phyloP scores from a whole-genome alignment of 2,888 invertebrate species.

The Eudemis profundana region DNA sequence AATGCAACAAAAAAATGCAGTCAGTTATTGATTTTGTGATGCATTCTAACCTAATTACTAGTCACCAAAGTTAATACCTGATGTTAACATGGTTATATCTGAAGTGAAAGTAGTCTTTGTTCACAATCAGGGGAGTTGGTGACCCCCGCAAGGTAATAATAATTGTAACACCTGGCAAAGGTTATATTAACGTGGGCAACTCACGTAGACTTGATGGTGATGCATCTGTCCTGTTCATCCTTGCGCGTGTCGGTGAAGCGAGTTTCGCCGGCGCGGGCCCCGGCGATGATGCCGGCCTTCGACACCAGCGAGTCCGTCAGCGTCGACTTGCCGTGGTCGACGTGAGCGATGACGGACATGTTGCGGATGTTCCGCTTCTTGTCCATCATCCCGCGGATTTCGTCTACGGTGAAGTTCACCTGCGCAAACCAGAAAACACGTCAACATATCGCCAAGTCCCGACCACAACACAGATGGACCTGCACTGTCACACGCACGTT shows the following conservation, averaged over 20 bases:
- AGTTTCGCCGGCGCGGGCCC: conserved; percentile 99
- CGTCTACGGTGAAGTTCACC: conserved; percentile 99
- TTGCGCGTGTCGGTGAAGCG: conserved; percentile 99
- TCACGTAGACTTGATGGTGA: conserved; percentile 99
- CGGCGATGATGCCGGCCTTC: conserved; percentile 99
- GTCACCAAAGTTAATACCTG: background rate
- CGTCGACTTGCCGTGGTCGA: conserved; percentile 99
- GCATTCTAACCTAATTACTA: conserved; percentile 11
- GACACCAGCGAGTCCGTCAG: conserved; percentile 99
- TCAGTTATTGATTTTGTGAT: conserved; percentile 32
- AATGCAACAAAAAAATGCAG: conserved; percentile 17
- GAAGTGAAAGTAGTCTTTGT: background rate
- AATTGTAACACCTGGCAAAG: conserved; percentile 1
- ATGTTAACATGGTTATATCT: background rate
- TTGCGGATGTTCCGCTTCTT: conserved; percentile 99
- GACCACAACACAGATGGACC: conserved; percentile 67
- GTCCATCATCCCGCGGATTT: conserved; percentile 99
- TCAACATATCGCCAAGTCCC: conserved; percentile 62
- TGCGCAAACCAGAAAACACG: conserved; percentile 81
- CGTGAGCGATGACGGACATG: conserved; percentile 99
- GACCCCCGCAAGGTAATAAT: conserved; percentile 1
- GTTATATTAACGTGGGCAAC: conserved; percentile 63
- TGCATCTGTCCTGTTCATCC: conserved; percentile 99
- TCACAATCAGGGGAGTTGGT: background rate
- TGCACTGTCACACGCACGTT: conserved; percentile 67